phyloP scores from a whole-genome alignment of 2,888 invertebrate species.

The Margaritifera margaritifera region DNA sequence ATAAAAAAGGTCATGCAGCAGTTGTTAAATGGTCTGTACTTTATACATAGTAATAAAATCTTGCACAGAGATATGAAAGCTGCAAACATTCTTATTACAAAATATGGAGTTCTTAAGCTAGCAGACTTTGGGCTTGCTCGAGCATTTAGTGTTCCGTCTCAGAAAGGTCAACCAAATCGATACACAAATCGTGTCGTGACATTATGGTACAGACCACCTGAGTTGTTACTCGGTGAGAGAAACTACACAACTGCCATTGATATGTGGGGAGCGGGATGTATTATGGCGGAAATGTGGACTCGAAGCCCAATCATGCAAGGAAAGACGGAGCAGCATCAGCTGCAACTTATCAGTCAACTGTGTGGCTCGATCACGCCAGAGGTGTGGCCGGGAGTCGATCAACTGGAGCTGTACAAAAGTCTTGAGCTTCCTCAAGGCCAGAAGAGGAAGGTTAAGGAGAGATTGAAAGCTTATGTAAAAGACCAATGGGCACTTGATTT shows the following conservation, averaged over 20 bases:
- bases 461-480: slow-evolving; percentile 89
- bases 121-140: slow-evolving; percentile 98
- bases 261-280: slow-evolving; percentile 93
- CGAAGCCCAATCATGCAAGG: slow-evolving; percentile 82
- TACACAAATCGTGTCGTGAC: slow-evolving; percentile 99
- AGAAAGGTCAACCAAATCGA: slow-evolving; percentile 86
- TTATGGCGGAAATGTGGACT: slow-evolving; percentile 99
- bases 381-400: slow-evolving; percentile 91
- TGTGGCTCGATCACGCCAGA: slow-evolving; percentile 96
- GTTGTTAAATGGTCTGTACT: slow-evolving; percentile 90
- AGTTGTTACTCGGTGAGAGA: slow-evolving; percentile 77
- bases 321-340: slow-evolving; percentile 95
- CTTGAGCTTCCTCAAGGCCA: slow-evolving; percentile 68
- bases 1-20: slow-evolving; percentile 86
- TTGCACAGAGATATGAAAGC: slow-evolving; percentile 92
- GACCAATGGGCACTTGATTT: slow-evolving; percentile 94
- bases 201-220: slow-evolving; percentile 87
- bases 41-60: slow-evolving; percentile 91
- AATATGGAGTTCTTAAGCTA: slow-evolving; percentile 88
- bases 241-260: slow-evolving; percentile 98
- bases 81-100: slow-evolving; percentile 97
- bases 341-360: slow-evolving; percentile 93
- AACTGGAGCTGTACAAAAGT: slow-evolving; percentile 84
- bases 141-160: slow-evolving; percentile 87
- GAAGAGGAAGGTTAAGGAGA: slow-evolving; percentile 70